A percentile compares a stretch with the other conserved stretches of the same genome.
Evolutionary conservation across 1,140 invertebrate species (phyloP).

Genomic region (Hypothenemus hampei): DNA sequence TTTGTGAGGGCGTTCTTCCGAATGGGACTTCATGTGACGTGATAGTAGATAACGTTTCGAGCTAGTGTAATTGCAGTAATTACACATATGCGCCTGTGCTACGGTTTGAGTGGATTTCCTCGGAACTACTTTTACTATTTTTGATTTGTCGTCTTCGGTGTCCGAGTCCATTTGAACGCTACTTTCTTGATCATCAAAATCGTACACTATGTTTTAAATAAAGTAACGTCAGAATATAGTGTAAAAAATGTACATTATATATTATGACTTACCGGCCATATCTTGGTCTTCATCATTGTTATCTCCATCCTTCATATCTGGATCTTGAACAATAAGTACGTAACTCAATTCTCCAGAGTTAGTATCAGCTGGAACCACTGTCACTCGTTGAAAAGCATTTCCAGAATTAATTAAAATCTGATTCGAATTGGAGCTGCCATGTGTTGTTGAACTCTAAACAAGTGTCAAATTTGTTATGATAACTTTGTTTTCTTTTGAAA

Average conservation of each 20-base stretch:
- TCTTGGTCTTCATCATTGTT: conserved; percentile 59
- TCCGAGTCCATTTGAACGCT: conserved; percentile 54
- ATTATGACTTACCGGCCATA: conserved; percentile 47
- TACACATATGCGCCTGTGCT: conserved; percentile 74
- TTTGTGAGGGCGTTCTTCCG: conserved; percentile 90
- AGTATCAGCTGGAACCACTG: conserved; percentile 77
- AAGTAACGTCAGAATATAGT: background rate
- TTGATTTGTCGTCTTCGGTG: conserved; percentile 66
- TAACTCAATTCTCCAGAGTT: conserved; percentile 82
- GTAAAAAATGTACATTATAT: background rate
- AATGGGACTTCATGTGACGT: conserved; percentile 94
- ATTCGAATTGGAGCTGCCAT: conserved; percentile 39
- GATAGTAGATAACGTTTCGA: conserved; percentile 80
- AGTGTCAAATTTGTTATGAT: background rate
- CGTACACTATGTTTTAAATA: conserved; percentile 49
- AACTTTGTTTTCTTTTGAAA: background rate
- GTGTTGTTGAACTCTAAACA: background rate
- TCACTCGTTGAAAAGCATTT: conserved; percentile 76
- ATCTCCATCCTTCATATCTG: conserved; percentile 55
- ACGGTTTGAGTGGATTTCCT: conserved; percentile 64
- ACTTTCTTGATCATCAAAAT: conserved; percentile 61
- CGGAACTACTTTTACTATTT: conserved; percentile 61
- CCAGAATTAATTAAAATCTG: conserved; percentile 54
- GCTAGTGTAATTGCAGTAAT: conserved; percentile 86
- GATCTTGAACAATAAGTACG: conserved; percentile 81